Percentiles rank a stretch among this genome's conserved stretches.
Conservation (phyloP, 1,140 invertebrate genomes). For the Contarinia nasturtii region DNA sequence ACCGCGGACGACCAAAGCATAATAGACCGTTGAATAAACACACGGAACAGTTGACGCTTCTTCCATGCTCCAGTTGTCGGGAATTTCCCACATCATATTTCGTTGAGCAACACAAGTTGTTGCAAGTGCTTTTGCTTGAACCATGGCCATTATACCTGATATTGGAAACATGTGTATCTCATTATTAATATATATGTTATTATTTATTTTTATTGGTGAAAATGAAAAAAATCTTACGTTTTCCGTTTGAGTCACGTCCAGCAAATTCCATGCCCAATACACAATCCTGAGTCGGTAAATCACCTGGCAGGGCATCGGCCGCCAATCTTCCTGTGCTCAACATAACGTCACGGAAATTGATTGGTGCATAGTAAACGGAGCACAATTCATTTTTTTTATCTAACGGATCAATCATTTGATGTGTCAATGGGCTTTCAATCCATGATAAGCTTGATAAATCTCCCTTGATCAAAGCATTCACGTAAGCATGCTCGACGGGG, state of each 20-base stretch:
- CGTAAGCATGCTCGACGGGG: conserved; percentile 73
- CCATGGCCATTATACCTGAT: conserved; percentile 36
- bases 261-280: conserved; percentile 36
- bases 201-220: no score
- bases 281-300: conserved; percentile 23
- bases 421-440: conserved; percentile 94
- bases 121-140: conserved; percentile 71
- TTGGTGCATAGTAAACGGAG: conserved; percentile 59
- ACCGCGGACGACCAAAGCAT: conserved; percentile 73
- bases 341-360: no score
- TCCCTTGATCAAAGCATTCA: conserved; percentile 75
- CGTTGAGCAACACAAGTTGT: conserved; percentile 73
- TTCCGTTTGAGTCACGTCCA: conserved; percentile 18
- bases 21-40: conserved; percentile 83
- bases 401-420: conserved; percentile 57
- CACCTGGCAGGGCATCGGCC: conserved; percentile 24
- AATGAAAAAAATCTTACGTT: no score
- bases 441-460: conserved; percentile 81
- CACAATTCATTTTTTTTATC: conserved; percentile 41
- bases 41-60: conserved; percentile 89
- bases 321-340: conserved; percentile 43
- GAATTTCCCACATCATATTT: conserved; percentile 79
- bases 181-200: no score
- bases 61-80: conserved; percentile 71
- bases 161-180: conserved; percentile 61